These are phyloP conservation scores for Condylura cristata DNA, from an alignment of 2,113 vertebrate genomes.

Conservation along the genomic window DNA sequence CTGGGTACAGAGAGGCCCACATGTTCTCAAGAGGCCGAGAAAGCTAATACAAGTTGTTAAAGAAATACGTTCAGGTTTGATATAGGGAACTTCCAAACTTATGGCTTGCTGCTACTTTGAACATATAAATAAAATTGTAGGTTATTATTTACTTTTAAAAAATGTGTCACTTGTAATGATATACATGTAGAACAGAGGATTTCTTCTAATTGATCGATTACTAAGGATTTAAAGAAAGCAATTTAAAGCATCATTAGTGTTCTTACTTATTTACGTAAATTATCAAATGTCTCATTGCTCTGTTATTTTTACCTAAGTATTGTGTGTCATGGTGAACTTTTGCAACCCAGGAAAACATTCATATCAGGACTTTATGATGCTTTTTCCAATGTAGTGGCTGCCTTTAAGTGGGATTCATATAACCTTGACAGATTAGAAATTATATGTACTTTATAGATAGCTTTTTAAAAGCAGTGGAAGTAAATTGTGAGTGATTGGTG, in stretches of 20 bases:
- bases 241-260: neutral
- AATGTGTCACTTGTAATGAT: neutral
- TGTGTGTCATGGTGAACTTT: neutral
- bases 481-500: neutral
- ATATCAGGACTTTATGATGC: neutral
- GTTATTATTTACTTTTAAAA: neutral
- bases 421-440: neutral
- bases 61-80: neutral
- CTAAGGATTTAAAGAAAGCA: neutral
- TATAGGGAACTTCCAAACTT: neutral
- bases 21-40: neutral
- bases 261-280: neutral
- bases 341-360: neutral
- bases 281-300: neutral
- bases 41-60: neutral
- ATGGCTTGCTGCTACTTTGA: neutral
- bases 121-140: conserved; percentile 38
- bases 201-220: conserved; percentile 1
- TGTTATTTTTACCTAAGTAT: neutral
- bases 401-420: neutral
- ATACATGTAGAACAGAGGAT: neutral
- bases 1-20: neutral
- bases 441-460: neutral
- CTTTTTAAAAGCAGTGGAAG: neutral
- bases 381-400: neutral